Base-by-base conservation (phyloP, 2,113 vertebrate genomes). In the Diphyllodes magnificus region DNA sequence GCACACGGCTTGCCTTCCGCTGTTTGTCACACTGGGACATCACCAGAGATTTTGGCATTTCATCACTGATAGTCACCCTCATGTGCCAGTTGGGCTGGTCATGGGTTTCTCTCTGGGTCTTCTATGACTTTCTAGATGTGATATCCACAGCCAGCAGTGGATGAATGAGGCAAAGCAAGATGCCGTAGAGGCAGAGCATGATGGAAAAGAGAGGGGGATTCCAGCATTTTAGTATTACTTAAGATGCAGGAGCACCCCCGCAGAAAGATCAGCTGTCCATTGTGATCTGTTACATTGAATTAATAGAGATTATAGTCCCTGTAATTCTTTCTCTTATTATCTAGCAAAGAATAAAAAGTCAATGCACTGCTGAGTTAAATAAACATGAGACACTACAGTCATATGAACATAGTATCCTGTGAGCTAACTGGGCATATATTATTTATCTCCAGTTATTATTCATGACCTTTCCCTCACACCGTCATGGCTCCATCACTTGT, bases 371-470 rank as follows among this genome's bases (percentile, higher is more conserved):
- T 5, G 11, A 88, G 88, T 95, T 96, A 96, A 97, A 97, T 96
- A 97, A 97, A 95, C 88, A 97, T 92, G 97, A 97, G 90, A 59
- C 54, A 85, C 70, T 80, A 79, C 80, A 91, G 82, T 86, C 88
- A 21, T 93, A 71, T 84, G 92, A 96, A 73, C 86, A 44, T 57
- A 76, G 96, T 95, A 94, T 93, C 90, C 94, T 89, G 92, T 93
- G 73, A 92, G 60, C 91, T 95, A 90, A 95, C 95, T 87, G 80
- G 66, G 77, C 81, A 94, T 97, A 80, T 95, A 96, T 97, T 97
- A 97, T 97, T 97, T 50, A 97, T 96, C 45, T 80, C 72, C 70
- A 91, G 92, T 95, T 96, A 95, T 97, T 97, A 96, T 97, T 95
- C 88, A 93, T 94, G 85, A 88, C 95, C 91, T 90, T 91, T 93